These are phyloP conservation scores for Galendromus occidentalis DNA, from an alignment of 1,140 invertebrate genomes.

Conservation along the genomic window DNA sequence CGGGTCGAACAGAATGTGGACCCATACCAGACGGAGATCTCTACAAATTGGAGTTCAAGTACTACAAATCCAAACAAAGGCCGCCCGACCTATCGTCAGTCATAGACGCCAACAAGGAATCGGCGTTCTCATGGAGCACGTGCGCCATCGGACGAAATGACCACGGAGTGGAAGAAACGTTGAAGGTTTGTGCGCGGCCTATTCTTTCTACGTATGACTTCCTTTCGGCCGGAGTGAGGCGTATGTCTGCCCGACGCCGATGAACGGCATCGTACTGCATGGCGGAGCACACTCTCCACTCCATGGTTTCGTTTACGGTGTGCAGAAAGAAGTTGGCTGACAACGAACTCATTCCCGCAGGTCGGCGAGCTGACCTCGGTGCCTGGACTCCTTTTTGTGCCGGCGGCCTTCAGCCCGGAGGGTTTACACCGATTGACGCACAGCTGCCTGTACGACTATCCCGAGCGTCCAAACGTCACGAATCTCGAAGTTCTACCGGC, in stretches of 20 bases:
- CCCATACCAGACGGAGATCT: conserved; percentile 14
- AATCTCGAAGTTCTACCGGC: conserved; percentile 43
- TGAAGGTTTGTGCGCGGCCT: conserved; percentile 17
- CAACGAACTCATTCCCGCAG: conserved; percentile 22
- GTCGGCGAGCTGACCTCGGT: conserved; percentile 22
- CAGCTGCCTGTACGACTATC: conserved; percentile 52
- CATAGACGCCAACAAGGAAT: conserved; percentile 22
- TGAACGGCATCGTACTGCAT: no score
- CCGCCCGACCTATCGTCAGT: conserved; percentile 23
- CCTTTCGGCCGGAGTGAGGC: no score
- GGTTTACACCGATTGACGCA: conserved; percentile 64
- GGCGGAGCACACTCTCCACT: no score
- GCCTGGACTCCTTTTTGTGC: conserved; percentile 35
- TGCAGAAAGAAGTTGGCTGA: no score
- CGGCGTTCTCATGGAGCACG: background rate
- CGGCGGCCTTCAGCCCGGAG: conserved; percentile 53
- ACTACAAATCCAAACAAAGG: conserved; percentile 24
- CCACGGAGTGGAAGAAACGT: background rate
- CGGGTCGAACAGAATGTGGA: no score
- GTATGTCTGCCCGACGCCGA: no score
- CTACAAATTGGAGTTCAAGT: conserved; percentile 27
- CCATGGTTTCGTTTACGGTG: no score
- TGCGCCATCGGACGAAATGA: background rate
- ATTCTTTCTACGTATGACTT: no score
- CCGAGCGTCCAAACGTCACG: conserved; percentile 44